Evolutionary conservation across 2,113 vertebrate genomes (phyloP).

Genomic region (Hippocampus barbouri): DNA sequence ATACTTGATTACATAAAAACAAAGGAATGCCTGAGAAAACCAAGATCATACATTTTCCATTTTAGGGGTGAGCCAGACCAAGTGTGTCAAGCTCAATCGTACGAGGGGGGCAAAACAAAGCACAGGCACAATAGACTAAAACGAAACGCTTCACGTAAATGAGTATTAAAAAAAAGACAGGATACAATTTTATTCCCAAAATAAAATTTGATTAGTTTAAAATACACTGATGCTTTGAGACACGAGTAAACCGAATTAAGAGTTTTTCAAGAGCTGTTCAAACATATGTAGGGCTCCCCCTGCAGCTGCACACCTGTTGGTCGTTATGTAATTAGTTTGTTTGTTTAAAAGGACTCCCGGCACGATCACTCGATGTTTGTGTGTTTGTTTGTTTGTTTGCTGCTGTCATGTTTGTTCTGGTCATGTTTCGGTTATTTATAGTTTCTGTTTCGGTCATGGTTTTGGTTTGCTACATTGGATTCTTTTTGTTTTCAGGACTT

Average conservation of each 20-base stretch:
- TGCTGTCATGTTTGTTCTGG: too few species aligned
- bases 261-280: neutral
- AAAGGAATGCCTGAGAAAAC: neutral
- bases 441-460: too few species aligned
- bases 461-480: too few species aligned
- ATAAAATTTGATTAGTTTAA: neutral
- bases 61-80: neutral
- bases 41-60: neutral
- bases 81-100: neutral
- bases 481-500: too few species aligned
- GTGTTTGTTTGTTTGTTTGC: too few species aligned
- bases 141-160: neutral
- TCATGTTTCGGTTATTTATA: too few species aligned
- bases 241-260: neutral
- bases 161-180: neutral
- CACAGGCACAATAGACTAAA: neutral
- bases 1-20: neutral
- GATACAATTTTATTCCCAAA: neutral
- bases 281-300: neutral
- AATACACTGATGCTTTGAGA: neutral
- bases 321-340: too few species aligned
- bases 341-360: too few species aligned
- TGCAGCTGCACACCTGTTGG: too few species aligned
- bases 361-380: too few species aligned
- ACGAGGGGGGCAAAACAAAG: neutral